A percentile compares a stretch with the other conserved stretches of the same genome.
These are phyloP conservation scores for Nymphicus hollandicus DNA, from an alignment of 2,113 vertebrate genomes.

Conservation along the genomic window DNA sequence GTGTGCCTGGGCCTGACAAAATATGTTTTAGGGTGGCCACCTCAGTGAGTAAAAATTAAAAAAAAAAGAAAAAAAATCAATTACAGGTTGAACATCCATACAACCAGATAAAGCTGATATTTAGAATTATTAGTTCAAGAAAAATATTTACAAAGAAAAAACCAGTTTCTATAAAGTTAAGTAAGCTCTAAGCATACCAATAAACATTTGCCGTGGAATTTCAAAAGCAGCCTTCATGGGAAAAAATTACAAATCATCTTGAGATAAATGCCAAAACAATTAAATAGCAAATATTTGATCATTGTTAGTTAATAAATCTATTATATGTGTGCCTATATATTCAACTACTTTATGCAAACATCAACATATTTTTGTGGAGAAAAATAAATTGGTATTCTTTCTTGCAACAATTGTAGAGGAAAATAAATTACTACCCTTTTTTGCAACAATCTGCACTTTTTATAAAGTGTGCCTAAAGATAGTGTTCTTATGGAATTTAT, in stretches of 20 bases:
- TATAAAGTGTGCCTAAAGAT: neutral
- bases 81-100: neutral
- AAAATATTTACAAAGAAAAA: neutral
- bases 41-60: neutral
- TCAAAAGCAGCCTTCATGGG: neutral
- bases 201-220: neutral
- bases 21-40: neutral
- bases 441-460: neutral
- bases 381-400: neutral
- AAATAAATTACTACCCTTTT: rapidly evolving
- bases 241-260: neutral
- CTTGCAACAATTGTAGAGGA: neutral
- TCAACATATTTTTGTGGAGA: neutral
- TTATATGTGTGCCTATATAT: neutral
- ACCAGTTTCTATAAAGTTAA: neutral
- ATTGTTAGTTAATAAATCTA: neutral
- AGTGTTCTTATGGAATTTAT: neutral
- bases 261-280: neutral
- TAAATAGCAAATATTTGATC: neutral
- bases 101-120: neutral
- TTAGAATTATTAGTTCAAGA: neutral
- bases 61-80: neutral
- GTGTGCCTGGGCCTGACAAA: neutral
- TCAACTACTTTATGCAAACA: neutral
- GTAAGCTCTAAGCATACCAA: neutral